Base-by-base conservation (phyloP, 2,797 vertebrate genomes). In the Paedocypris micromegethes region DNA sequence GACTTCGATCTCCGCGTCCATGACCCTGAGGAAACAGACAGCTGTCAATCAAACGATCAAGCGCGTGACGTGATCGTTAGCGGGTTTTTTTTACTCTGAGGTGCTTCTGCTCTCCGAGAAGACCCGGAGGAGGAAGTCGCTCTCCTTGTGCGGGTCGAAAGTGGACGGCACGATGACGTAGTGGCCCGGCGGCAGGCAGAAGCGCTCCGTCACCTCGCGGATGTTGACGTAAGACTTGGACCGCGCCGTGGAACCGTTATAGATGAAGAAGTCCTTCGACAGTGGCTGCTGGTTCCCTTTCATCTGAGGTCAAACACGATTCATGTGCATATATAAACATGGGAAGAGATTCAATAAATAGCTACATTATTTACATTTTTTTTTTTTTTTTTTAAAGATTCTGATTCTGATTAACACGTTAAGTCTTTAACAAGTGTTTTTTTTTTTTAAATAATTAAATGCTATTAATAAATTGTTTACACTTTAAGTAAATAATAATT, bases 221-320 rank as follows among this genome's bases (percentile, higher is more conserved):
- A 98, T 90, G 82, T 99, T 98, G 72, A 97, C 93, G 77, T 96
- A 99, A 57, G 88, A 88, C 70, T 94, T 93, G 64, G 93, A 92
- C 80, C 93, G 92, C 3, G 93, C 94, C 79, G 88, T 95, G 78
- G 97, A 98, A 55, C 93, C 92, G 0, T 92, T 97, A 83, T 94
- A 98, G 71, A 99, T 87, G 86, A 99, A 98, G 85, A 98, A 96
- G 75, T 98, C 95, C 83, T 95, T 98, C 74, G 91, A 89, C 72
- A 99, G 84, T 55, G 96, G 97, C 53, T 94, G 89, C 72, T 91
- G 91, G 78, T 91, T 87, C 5, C 92, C 93, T 0, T 86, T 83
- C 91, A 95, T 92, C 96, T 99, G 57, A 9, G 66, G 42, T 48
- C 5, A 47, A 4, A 66, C 8, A 52, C 9, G 47, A 23, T 23